Base-by-base conservation (phyloP, 2,113 vertebrate species). In the Trematomus loennbergii region DNA sequence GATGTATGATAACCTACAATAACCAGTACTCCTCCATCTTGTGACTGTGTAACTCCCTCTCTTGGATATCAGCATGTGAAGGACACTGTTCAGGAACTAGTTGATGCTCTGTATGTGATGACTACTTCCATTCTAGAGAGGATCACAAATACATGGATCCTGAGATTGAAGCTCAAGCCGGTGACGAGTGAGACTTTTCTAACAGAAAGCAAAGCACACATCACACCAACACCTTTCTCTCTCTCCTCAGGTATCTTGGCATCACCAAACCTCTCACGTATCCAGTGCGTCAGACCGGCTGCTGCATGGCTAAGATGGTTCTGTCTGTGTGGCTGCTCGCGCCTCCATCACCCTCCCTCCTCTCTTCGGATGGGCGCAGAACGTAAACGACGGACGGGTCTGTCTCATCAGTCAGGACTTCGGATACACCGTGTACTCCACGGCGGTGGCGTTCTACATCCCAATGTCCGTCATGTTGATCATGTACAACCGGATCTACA, bases 351-450 rank as follows among this genome's bases (percentile, higher is more conserved):
- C 97, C 12, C 90, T 99, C 2, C 98, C 98, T 0, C 98, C 98
- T 0, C 94, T 99, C 66, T 99, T 99, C 0, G 98, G 98, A 2
- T 99, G 98, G 98, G 97, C 98, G 0, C 96, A 99, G 91, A 99
- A 99, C 0, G 96, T 99, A 0, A 99, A 98, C 0, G 97, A 99
- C 0, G 95, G 96, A 90, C 94, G 97, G 22, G 97, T 99, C 77
- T 99, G 98, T 85, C 92, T 99, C 80, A 99, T 99, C 94, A 99
- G 98, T 69, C 98, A 99, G 93, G 98, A 99, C 89, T 96, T 99
- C 0, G 98, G 98, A 88, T 99, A 99, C 95, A 99, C 98, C 0
- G 97, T 99, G 54, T 99, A 99, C 93, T 99, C 98, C 60, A 99
- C 98, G 0, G 98, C 98, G 0, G 97, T 99, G 88, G 98, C 97